Evolutionary conservation across 2,113 vertebrate species (phyloP).

Genomic region (Nymphicus hollandicus): DNA sequence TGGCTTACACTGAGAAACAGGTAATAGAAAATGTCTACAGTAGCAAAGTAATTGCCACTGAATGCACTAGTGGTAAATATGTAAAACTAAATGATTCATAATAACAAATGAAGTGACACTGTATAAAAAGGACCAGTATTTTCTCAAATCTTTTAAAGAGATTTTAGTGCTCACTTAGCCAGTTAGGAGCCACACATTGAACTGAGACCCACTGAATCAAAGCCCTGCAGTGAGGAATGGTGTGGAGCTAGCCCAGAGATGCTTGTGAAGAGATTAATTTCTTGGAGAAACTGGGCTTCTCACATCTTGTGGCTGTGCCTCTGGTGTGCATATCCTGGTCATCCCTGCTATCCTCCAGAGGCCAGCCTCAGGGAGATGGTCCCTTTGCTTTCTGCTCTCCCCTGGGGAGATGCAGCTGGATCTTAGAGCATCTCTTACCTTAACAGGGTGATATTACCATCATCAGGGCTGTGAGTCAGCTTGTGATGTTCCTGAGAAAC

Average conservation of each 20-base stretch:
- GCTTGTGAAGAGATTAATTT: not conserved
- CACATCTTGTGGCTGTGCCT: not conserved
- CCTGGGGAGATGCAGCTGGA: not conserved
- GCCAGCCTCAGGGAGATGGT: not conserved
- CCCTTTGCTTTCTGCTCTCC: not conserved
- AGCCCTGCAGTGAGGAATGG: not conserved
- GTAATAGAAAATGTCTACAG: not conserved
- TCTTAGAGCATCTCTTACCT: not conserved
- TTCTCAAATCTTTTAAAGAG: not conserved
- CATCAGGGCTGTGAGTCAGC: not conserved
- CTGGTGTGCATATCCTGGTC: not conserved
- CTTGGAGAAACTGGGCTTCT: not conserved
- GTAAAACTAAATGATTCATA: not conserved
- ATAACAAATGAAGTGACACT: not conserved
- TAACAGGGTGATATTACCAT: not conserved
- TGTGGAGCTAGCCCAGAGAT: not conserved
- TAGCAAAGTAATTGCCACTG: not conserved
- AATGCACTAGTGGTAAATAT: not conserved
- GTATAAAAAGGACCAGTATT: not conserved
- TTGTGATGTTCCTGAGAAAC: not conserved
- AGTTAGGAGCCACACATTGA: not conserved
- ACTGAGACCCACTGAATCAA: not conserved
- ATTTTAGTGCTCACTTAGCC: not conserved
- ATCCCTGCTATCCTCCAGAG: not conserved
- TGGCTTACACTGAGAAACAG: not conserved